These are phyloP conservation scores for Varanus salvator DNA, from an alignment of 2,113 vertebrate species.

Conservation along the genomic window DNA sequence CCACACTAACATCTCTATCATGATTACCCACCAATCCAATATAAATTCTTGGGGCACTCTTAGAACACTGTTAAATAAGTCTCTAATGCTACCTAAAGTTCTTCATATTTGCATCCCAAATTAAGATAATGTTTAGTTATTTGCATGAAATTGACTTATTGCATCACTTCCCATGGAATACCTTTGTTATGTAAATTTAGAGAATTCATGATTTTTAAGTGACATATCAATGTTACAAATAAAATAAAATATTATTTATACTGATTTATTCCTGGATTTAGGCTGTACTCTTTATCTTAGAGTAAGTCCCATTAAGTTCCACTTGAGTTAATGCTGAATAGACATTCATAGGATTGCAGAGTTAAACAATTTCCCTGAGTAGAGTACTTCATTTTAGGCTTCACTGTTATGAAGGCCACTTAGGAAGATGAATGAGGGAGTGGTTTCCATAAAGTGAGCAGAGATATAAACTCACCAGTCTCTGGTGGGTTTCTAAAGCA, in stretches of 20 bases:
- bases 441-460: neutral
- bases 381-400: neutral
- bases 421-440: neutral
- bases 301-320: neutral
- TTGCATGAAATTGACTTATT: neutral
- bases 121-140: neutral
- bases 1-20: neutral
- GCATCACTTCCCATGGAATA: neutral
- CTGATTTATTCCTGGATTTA: neutral
- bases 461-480: neutral
- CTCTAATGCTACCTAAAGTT: neutral
- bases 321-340: neutral
- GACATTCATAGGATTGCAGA: neutral
- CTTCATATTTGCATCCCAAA: neutral
- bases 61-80: neutral
- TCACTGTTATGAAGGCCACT: neutral
- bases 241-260: no score
- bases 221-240: no score
- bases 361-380: neutral
- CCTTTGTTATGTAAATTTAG: neutral
- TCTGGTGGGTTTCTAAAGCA: neutral
- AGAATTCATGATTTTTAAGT: no score
- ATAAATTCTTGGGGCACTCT: neutral
- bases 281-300: neutral
- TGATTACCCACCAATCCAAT: neutral